Evolutionary conservation across 2,113 vertebrate genomes (phyloP).

Genomic region (Poeciliopsis retropinna): DNA sequence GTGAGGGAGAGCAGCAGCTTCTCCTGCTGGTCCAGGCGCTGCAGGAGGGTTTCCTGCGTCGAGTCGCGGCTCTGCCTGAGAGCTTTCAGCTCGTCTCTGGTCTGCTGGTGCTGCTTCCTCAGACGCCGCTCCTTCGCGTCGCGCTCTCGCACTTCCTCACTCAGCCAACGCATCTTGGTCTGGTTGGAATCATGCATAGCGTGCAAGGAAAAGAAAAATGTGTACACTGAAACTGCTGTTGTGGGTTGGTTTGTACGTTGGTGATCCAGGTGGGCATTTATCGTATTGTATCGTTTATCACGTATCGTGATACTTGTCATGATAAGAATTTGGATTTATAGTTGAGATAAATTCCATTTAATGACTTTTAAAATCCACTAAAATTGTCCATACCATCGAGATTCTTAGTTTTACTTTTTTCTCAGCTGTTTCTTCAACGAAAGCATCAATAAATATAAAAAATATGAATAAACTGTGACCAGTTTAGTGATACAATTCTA

Average conservation of each 20-base stretch:
- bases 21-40: slow-evolving; percentile 87
- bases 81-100: slow-evolving; percentile 84
- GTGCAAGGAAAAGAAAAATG: background rate
- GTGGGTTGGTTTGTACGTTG: background rate
- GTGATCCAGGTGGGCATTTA: background rate
- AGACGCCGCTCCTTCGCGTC: slow-evolving; percentile 82
- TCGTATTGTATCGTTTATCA: no score
- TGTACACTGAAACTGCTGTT: no score
- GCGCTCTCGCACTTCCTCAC: slow-evolving; percentile 88
- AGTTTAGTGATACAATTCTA: no score
- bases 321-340: no score
- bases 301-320: background rate
- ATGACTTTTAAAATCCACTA: no score
- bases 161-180: slow-evolving; percentile 85
- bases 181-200: slow-evolving; percentile 15
- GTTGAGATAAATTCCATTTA: no score
- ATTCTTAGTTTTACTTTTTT: no score
- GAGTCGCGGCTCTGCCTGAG: slow-evolving; percentile 81
- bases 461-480: no score
- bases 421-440: no score
- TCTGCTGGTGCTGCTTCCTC: slow-evolving; percentile 78
- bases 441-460: no score
- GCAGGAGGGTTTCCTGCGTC: slow-evolving; percentile 82
- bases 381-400: no score
- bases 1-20: slow-evolving; percentile 84